phyloP scores from a whole-genome alignment of 1,140 invertebrate genomes.

The Nixonia krombeini region DNA sequence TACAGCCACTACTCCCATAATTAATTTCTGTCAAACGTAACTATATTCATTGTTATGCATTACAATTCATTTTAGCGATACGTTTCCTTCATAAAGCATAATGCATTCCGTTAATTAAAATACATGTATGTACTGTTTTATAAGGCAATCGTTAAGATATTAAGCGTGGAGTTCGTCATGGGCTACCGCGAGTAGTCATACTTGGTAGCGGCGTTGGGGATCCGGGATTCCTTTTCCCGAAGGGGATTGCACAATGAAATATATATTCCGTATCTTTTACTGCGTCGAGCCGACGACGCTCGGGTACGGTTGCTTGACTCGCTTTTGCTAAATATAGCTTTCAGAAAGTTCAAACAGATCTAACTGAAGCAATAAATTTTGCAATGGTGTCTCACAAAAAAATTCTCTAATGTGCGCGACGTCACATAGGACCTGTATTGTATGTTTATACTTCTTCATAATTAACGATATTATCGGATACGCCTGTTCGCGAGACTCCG shows the following conservation, averaged over 20 bases:
- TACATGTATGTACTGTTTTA: too few species aligned
- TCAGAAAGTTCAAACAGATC: conserved; percentile 47
- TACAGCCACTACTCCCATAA: too few species aligned
- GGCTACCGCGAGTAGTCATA: conserved; percentile 36
- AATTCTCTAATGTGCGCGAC: conserved; percentile 49
- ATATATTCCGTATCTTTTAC: conserved; percentile 57
- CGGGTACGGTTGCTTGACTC: conserved; percentile 39
- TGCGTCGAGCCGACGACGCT: conserved; percentile 26
- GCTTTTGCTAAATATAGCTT: conserved; percentile 61
- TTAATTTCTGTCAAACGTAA: too few species aligned
- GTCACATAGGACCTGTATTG: conserved; percentile 26
- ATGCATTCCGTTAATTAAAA: too few species aligned
- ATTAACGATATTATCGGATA: neutral
- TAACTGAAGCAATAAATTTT: conserved; percentile 56
- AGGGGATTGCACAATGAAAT: conserved; percentile 68
- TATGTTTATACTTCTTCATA: neutral
- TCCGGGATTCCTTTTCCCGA: conserved; percentile 43
- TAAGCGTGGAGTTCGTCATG: conserved; percentile 39
- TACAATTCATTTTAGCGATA: too few species aligned
- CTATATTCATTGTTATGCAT: too few species aligned
- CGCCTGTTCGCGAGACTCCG: too few species aligned
- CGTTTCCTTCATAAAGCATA: too few species aligned
- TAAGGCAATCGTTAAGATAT: neutral
- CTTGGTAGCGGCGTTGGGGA: conserved; percentile 28
- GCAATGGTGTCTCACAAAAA: conserved; percentile 50